Evolutionary conservation across 2,113 vertebrate species (phyloP), one percentile per base, ranked within the genome.

Genomic region (Brachyhypopomus gauderio): DNA sequence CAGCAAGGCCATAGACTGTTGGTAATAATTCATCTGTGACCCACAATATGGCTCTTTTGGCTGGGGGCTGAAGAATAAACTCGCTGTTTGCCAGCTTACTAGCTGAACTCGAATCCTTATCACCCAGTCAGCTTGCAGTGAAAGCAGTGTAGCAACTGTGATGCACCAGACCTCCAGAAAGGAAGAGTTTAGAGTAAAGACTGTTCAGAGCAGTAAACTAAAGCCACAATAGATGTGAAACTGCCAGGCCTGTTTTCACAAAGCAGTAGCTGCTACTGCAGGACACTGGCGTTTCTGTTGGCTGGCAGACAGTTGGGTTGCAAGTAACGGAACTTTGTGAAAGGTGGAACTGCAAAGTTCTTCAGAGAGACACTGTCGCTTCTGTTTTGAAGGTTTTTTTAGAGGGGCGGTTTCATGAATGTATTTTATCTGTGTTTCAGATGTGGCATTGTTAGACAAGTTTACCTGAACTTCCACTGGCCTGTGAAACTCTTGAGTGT

Each of bases 11-110:
- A 11, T 66, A 60, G 14, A 41, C 19, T 72, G 19, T 45, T 75
- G 55, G 55, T 74, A 83, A 75, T 78, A 77, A 73, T 52, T 75
- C 25, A 78, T 83, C 69, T 59, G 11, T 78, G 12, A 27, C 5
- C 55, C 38, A 62, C 52, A 36, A 14, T 45, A 25, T 67, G 45
- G 48, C 56, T 30, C 20, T 62, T 83, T 36, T 79, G 52, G 62
- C 66, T 56, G 4, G 25, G 19, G 67, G 41, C 66, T 64, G 16
- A 48, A 72, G 25, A 67, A 48, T 27, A 58, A 14, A 8, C 41
- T n/a, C 27, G 63, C 63, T 69, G 76, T 69, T 78, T 9, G 12
- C 48, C 6, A 70, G 55, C 34, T 52, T 14, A 52, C 45, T 17
- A 41, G 38, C 20, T 56, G 5, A 27, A 27, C 14, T 52, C 8